phyloP scores from a whole-genome alignment of 2,888 invertebrate genomes.

The Amphipoea oculea region DNA sequence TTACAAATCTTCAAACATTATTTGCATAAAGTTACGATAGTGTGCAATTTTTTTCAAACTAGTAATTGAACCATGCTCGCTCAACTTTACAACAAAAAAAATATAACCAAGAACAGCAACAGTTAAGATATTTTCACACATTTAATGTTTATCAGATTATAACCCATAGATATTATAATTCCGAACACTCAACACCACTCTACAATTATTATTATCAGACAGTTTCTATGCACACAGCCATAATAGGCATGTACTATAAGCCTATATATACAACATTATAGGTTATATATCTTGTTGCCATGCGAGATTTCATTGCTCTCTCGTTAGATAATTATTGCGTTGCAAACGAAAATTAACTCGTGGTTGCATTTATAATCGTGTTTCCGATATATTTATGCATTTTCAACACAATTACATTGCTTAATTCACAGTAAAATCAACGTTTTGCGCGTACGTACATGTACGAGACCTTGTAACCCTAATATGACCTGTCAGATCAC shows the following conservation, averaged over 20 bases:
- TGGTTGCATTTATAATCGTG: slow-evolving; percentile 50
- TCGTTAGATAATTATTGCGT: slow-evolving; percentile 66
- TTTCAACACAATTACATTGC: slow-evolving; percentile 55
- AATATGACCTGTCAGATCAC: slow-evolving; percentile 71
- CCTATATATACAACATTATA: slow-evolving; percentile 81
- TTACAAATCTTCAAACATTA: slow-evolving; percentile 26
- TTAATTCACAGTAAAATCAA: slow-evolving; percentile 63
- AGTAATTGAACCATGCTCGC: slow-evolving; percentile 8
- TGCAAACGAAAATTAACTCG: slow-evolving; percentile 61
- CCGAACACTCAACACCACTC: slow-evolving; percentile 73
- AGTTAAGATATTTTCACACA: slow-evolving; percentile 46
- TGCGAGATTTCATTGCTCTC: slow-evolving; percentile 79
- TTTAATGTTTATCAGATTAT: slow-evolving; percentile 65
- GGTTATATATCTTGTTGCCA: slow-evolving; percentile 87
- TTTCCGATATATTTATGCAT: slow-evolving; percentile 57
- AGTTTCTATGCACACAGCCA: slow-evolving; percentile 77
- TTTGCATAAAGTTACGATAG: slow-evolving; percentile 35
- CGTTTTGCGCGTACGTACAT: slow-evolving; percentile 62
- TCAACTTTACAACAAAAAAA: slow-evolving; percentile 31
- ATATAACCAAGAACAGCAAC: slow-evolving; percentile 25
- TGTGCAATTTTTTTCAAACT: slow-evolving; percentile 34
- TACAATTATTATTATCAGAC: slow-evolving; percentile 79
- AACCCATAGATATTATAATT: slow-evolving; percentile 70
- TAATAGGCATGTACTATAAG: slow-evolving; percentile 70
- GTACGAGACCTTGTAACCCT: slow-evolving; percentile 73